A percentile compares a stretch with the other conserved stretches of the same genome.
Evolutionary conservation across 2,113 vertebrate genomes (phyloP).

Genomic region (Leuciscus idus): DNA sequence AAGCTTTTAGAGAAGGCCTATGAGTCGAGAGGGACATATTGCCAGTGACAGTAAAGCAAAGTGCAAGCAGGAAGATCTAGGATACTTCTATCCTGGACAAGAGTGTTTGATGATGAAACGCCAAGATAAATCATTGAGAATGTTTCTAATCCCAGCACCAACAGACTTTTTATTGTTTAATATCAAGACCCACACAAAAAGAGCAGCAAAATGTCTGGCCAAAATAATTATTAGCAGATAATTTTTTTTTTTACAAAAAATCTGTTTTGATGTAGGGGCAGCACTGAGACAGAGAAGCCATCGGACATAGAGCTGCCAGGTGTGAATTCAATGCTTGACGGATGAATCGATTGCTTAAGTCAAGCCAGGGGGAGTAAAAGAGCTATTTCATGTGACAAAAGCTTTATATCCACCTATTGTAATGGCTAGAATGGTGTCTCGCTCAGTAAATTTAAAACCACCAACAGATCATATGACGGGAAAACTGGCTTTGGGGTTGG

Average conservation of each 20-base stretch:
- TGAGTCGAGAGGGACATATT: not conserved
- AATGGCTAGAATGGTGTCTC: slow-evolving; percentile 24
- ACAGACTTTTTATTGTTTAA: not conserved
- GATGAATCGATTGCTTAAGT: slow-evolving; percentile 6
- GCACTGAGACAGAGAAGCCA: not conserved
- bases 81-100: not conserved
- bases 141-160: not conserved
- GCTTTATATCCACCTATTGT: slow-evolving; percentile 33
- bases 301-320: not conserved
- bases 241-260: not conserved
- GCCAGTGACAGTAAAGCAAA: not conserved
- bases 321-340: not conserved
- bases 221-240: not conserved
- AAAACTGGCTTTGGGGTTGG: not conserved
- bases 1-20: not conserved
- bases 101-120: not conserved
- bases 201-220: not conserved
- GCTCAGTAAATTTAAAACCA: slow-evolving; percentile 22
- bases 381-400: slow-evolving; percentile 29
- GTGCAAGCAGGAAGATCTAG: not conserved
- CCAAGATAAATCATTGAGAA: not conserved
- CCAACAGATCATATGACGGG: not conserved
- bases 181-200: not conserved
- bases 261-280: not conserved
- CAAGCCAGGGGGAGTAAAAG: slow-evolving; percentile 26